phyloP scores from a whole-genome alignment of 2,113 vertebrate species.

The Megalops atlanticus region DNA sequence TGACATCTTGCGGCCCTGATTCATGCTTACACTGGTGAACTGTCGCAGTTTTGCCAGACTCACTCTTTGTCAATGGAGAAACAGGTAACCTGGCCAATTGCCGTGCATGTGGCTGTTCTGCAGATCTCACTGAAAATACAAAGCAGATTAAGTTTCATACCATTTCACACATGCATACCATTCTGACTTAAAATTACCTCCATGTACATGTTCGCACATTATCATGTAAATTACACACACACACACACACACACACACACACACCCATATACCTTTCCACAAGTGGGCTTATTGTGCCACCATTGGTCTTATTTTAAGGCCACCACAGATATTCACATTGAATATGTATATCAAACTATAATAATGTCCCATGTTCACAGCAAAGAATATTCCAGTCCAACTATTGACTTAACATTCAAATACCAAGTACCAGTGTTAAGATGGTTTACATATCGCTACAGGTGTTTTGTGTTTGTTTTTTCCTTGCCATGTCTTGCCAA shows the following conservation, averaged over 20 bases:
- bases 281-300: no score
- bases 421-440: no score
- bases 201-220: background rate
- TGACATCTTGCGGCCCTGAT: slow-evolving; percentile 11
- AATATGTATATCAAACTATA: background rate
- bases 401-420: no score
- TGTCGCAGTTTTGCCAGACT: no score
- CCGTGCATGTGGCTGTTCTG: slow-evolving; percentile 76
- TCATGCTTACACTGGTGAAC: background rate
- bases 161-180: no score
- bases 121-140: slow-evolving; percentile 62
- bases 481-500: no score
- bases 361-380: background rate
- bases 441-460: no score
- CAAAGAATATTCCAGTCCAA: background rate
- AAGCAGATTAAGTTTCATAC: background rate
- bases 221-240: no score
- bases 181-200: background rate
- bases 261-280: no score
- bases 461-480: no score
- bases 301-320: background rate
- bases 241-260: no score
- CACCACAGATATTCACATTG: background rate
- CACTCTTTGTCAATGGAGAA: slow-evolving; percentile 79
- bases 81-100: slow-evolving; percentile 73